Conservation (phyloP, 2,113 vertebrate species). For the Tachysurus fulvidraco region DNA sequence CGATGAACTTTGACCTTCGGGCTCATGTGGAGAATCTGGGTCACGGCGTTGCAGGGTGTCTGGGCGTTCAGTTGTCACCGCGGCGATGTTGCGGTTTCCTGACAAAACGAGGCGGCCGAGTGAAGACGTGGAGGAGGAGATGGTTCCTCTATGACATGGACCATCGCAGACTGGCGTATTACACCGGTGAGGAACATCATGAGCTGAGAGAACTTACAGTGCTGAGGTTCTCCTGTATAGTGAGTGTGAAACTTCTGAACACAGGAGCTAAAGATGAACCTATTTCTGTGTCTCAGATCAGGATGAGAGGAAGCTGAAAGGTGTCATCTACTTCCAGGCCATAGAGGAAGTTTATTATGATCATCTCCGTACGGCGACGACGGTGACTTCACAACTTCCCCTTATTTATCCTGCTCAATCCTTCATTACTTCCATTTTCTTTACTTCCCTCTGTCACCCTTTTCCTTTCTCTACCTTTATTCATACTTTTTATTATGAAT, state of each 20-base stretch:
- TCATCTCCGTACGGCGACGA: slow-evolving; percentile 88
- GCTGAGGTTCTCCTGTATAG: background rate
- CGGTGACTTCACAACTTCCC: slow-evolving; percentile 67
- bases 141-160: slow-evolving; percentile 90
- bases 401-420: background rate
- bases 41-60: slow-evolving; percentile 77
- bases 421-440: background rate
- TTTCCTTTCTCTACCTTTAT: background rate
- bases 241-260: background rate
- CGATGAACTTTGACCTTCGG: slow-evolving; percentile 79
- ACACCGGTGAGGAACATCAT: slow-evolving; percentile 71
- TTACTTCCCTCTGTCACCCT: background rate
- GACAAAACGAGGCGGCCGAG: slow-evolving; percentile 85
- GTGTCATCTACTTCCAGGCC: slow-evolving; percentile 97
- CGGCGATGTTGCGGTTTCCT: slow-evolving; percentile 81
- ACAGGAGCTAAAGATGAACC: background rate
- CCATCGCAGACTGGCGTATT: slow-evolving; percentile 82
- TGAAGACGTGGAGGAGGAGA: slow-evolving; percentile 90
- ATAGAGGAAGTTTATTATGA: slow-evolving; percentile 97
- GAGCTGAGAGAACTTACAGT: background rate
- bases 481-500: too few relatives aligned
- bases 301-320: slow-evolving; percentile 93
- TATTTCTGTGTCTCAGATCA: slow-evolving; percentile 77
- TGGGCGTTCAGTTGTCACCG: slow-evolving; percentile 71
- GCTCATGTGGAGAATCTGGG: slow-evolving; percentile 83